Base-by-base conservation (phyloP, 2,888 invertebrate species). In the Netelia fuscicornis region DNA sequence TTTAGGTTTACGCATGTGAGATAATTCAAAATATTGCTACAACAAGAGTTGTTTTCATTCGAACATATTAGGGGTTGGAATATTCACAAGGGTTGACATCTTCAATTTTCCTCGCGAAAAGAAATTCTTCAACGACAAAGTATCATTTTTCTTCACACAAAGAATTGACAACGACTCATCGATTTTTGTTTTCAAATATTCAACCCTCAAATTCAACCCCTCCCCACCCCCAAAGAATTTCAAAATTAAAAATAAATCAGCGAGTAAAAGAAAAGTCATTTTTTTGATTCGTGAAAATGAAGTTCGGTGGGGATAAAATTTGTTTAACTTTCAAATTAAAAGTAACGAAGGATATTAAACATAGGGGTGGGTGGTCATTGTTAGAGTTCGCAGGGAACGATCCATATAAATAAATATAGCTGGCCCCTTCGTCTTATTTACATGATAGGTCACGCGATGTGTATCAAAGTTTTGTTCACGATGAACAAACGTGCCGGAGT, bases 371-470 rank as follows among this genome's bases (percentile, higher is more conserved):
- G n/a, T 8, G 17, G 17, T 56, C 20, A 17, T 13, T 56, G 2
- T 13, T 23, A 23, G 9, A 72, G 11, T 42, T 17, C 8, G 13
- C 30, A 30, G 8, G 8, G 62, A 75, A 64, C 30, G 11, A 25
- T 44, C 10, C 10, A 74, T 17, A 25, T 23, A 67, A 52, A 70
- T n/a, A 62, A 20, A 42, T 48, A 48, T 48, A 48, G 13, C 10
- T 48, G 5, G 37, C 8, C 37, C 6, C 37, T 78, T 60, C 62
- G 54, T 79, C 70, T 75, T 83, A 70, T 74, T 74, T 74, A 79
- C 83, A 79, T 70, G 56, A 52, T n/a, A 20, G 78, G 68, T 79
- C 67, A 67, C 65, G 72, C 65, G 58, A 72, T 6, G 30, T 71
- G 37, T 20, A 42, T 20, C 23, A 42, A 13, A 56, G 72, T 56